Base-by-base conservation (phyloP, 2,797 vertebrate genomes). In the Bradypus variegatus region DNA sequence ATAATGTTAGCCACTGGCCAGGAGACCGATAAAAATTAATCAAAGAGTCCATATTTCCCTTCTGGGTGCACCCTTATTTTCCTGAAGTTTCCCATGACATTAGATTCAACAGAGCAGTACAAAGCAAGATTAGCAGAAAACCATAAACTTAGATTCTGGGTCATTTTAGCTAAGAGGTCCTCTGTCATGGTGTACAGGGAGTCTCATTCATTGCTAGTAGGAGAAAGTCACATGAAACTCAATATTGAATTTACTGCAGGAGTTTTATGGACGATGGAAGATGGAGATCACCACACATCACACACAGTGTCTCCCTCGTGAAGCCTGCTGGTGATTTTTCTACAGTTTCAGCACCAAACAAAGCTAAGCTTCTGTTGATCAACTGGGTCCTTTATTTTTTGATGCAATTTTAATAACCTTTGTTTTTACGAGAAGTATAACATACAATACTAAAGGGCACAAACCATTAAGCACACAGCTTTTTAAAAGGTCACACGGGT, bases 121-220 rank as follows among this genome's bases (percentile, higher is more conserved):
- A 53, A 9, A 88, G n/a, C 48, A 53, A 88, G 82, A 92, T 94
- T 83, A 53, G 21, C 36, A 75, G 38, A 90, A 29, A 8, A 79
- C n/a, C 82, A 82, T 88, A 94, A 92, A 92, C 81, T 76, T 90
- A 76, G 77, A 87, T 73, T 60, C 31, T 69, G 31, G 58, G 64
- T 19, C 78, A 62, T 84, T 89, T 78, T 69, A 60, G n/a, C 62
- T 50, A 36, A 69, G 84, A 88, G 81, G 36, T 69, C 15, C 48
- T 86, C 60, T 75, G 16, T 53, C 41, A 12, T 8, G 78, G 45
- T 67, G 80, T 85, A 11, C 65, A 82, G 33, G 38, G 81, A 85
- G 14, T 29, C 13, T 86, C 12, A 67, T 53, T 86, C 41, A 41
- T 73, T 91, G 81, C 50, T 86, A 27, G 16, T 15, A 8, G 33